Conservation (phyloP, 2,888 invertebrate genomes). For the Anaspis maculata region DNA sequence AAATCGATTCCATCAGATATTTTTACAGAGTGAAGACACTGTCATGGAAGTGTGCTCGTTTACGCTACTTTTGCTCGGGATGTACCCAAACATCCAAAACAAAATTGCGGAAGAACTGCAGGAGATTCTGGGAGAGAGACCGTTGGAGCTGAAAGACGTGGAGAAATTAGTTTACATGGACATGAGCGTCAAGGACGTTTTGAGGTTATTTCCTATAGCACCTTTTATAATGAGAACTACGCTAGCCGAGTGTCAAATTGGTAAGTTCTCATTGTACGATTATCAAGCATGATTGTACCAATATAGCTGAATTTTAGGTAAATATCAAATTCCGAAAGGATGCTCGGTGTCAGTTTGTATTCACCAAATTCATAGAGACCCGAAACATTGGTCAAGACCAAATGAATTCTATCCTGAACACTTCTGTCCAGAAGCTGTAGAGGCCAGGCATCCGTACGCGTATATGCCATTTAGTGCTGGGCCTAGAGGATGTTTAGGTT, state of each 20-base stretch:
- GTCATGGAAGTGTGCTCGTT: constrained; percentile 20
- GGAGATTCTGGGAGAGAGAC: constrained; percentile 14
- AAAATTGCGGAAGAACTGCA: constrained; percentile 18
- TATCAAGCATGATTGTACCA: not conserved
- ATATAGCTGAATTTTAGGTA: constrained; percentile 21
- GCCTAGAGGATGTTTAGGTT: constrained; percentile 27
- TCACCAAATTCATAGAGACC: constrained; percentile 28
- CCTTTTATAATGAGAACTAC: no score
- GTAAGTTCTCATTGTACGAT: no score
- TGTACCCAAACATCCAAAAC: constrained; percentile 28
- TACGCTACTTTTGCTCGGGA: constrained; percentile 24
- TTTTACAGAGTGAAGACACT: constrained; percentile 31
- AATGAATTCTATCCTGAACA: constrained; percentile 34
- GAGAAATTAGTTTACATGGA: constrained; percentile 25
- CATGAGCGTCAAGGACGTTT: constrained; percentile 31
- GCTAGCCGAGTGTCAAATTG: constrained; percentile 24
- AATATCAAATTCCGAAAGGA: constrained; percentile 24
- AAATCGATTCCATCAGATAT: constrained; percentile 1
- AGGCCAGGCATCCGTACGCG: constrained; percentile 26
- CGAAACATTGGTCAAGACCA: constrained; percentile 28
- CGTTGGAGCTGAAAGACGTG: constrained; percentile 24
- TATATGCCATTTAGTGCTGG: constrained; percentile 34
- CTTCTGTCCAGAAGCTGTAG: constrained; percentile 28
- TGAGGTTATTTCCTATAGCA: constrained; percentile 30
- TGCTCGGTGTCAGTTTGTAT: constrained; percentile 26